phyloP scores from a whole-genome alignment of 2,888 invertebrate genomes.

The Orchestes rusci region DNA sequence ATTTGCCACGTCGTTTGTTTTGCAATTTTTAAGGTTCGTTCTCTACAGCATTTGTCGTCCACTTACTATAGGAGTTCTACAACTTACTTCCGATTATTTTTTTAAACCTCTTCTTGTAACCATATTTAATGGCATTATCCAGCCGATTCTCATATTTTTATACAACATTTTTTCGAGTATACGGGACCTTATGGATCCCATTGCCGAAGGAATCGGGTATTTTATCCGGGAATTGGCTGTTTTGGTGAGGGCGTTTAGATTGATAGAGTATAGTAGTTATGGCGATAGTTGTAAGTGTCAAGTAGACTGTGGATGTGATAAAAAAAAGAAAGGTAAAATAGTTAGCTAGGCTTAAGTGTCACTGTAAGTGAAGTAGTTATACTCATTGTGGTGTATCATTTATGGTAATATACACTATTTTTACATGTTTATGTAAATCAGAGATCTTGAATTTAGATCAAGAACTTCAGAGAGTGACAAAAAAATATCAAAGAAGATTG shows the following conservation, averaged over 20 bases:
- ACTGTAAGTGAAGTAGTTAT: no score
- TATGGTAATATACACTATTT: no score
- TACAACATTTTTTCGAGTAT: constrained; percentile 56
- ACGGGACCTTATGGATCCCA: constrained; percentile 55
- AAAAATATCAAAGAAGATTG: no score
- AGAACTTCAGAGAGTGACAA: no score
- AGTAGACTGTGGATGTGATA: constrained; percentile 8
- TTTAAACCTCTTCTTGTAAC: constrained; percentile 59
- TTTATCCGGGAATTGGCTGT: constrained; percentile 46
- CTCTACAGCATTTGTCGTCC: constrained; percentile 54
- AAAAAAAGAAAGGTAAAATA: no score
- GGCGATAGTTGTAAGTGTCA: constrained; percentile 8
- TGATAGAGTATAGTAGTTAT: constrained; percentile 43
- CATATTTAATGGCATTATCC: constrained; percentile 57
- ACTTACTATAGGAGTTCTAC: constrained; percentile 53
- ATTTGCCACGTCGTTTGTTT: constrained; percentile 53
- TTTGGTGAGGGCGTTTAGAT: constrained; percentile 44
- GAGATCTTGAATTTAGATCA: no score
- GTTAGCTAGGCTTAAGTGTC: no score
- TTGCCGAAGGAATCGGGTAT: constrained; percentile 51
- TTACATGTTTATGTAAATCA: no score
- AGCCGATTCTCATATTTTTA: constrained; percentile 59
- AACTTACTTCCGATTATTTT: constrained; percentile 59
- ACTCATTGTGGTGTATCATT: no score
- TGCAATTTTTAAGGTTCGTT: constrained; percentile 53